Evolutionary conservation across 2,113 vertebrate species (phyloP), one percentile per base, ranked within the genome.

Genomic region (Corydoras maculifer): DNA sequence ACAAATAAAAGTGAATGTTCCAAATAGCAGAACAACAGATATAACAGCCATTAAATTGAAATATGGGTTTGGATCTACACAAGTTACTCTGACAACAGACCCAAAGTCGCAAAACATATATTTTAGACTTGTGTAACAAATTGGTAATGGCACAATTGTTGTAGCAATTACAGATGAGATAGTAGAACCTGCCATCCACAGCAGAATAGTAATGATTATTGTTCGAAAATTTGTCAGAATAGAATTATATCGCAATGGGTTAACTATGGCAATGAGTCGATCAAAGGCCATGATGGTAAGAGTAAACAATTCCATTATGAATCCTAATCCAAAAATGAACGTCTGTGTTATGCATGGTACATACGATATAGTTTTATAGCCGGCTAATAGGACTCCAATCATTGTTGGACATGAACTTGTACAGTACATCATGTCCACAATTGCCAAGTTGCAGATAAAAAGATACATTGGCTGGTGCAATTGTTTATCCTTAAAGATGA

Each of bases 241-340:
- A 29, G 31, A 62, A 43, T 70, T 69, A 25, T 83, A 83, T 15
- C 58, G 70, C 32, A 83, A 60, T 32, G 83, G 83, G 15, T 3
- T 74, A 14, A 61, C 68, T 8, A 83, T 66, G 9, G 81, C 83
- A 74, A 82, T 1, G 15, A 75, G 43, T 12, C 80, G 80, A 68
- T 83, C 80, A 70, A 78, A 75, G n/a, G 83, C 75, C 79, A 84
- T 78, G 9, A 64, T 48, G 5, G 73, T 12, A 64, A 84, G 78
- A 72, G 49, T 86, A 59, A 83, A 31, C 30, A 82, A 67, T 66
- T 89, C 87, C 83, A 88, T 80, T 1, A 58, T 69, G 18, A 76
- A 49, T n/a, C 67, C 80, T 6, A 78, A 59, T 70, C 78, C 85
- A 65, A 81, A 82, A 79, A 87, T 85, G 75, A 86, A 90, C 15